phyloP scores from a whole-genome alignment of 2,113 vertebrate species.

The Strix uralensis region DNA sequence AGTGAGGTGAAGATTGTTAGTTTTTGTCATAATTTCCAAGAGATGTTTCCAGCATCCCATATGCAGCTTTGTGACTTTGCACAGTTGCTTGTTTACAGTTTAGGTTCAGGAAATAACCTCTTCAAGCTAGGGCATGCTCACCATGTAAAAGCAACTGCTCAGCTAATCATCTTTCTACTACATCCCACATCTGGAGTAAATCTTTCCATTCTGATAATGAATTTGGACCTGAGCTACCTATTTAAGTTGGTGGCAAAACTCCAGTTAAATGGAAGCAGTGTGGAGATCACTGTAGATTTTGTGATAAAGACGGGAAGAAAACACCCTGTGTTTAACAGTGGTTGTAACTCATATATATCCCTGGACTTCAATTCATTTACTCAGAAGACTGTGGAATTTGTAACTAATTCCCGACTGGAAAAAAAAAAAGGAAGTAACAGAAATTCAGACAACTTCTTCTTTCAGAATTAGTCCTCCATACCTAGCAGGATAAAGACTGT shows the following conservation, averaged over 20 bases:
- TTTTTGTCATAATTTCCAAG: neutral
- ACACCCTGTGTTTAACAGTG: neutral
- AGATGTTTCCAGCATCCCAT: neutral
- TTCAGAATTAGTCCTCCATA: neutral
- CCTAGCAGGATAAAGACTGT: neutral
- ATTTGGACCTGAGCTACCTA: neutral
- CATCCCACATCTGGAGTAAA: neutral
- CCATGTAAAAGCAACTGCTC: neutral
- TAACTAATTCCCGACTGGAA: neutral
- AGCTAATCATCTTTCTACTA: neutral
- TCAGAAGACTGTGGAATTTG: neutral
- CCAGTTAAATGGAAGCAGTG: neutral
- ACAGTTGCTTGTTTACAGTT: neutral
- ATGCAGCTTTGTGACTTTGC: neutral
- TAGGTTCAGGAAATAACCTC: constrained; percentile 29
- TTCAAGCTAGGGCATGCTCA: neutral
- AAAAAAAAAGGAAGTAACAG: neutral
- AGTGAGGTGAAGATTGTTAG: neutral
- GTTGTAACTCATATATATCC: neutral
- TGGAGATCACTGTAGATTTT: neutral
- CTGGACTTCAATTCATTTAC: neutral
- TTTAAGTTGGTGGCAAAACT: neutral
- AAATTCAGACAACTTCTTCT: neutral
- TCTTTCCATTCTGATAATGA: constrained; percentile 14
- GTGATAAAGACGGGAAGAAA: neutral